phyloP scores from a whole-genome alignment of 2,113 vertebrate species.

The Ophiodon elongatus region DNA sequence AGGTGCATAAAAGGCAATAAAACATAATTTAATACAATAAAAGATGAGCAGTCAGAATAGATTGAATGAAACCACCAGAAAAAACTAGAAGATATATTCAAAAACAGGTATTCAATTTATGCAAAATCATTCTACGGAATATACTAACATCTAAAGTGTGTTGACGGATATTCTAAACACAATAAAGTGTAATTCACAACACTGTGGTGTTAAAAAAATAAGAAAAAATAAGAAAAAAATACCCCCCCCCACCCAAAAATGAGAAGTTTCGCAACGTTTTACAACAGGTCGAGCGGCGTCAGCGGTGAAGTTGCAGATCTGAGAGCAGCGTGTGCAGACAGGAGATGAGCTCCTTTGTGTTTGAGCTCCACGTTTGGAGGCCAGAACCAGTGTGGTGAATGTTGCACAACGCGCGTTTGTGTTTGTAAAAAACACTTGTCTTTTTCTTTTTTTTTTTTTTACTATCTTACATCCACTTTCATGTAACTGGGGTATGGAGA shows the following conservation, averaged over 20 bases:
- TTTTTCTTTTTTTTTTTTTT: too few relatives aligned
- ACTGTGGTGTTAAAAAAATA: too few relatives aligned
- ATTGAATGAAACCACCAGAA: too few relatives aligned
- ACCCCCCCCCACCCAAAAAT: too few relatives aligned
- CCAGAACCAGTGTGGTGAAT: not conserved
- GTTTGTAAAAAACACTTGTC: not conserved
- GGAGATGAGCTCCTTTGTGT: constrained; percentile 2
- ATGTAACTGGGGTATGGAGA: not conserved
- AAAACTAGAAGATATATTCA: not conserved
- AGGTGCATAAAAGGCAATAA: not conserved
- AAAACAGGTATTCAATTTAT: not conserved
- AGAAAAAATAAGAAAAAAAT: too few relatives aligned
- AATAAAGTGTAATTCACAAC: too few relatives aligned
- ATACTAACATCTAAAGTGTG: not conserved
- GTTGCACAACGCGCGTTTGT: not conserved
- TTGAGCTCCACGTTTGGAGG: not conserved
- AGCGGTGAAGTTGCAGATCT: constrained; percentile 23
- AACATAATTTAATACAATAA: not conserved
- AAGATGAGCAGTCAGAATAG: too few relatives aligned
- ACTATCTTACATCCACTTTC: not conserved
- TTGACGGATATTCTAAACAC: not conserved
- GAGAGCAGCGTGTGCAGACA: constrained; percentile 25
- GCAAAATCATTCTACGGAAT: not conserved
- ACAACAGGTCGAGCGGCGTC: not conserved
- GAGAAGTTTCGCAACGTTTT: constrained; percentile 18